phyloP scores from a whole-genome alignment of 2,888 invertebrate genomes.

The Ochropleura leucogaster region DNA sequence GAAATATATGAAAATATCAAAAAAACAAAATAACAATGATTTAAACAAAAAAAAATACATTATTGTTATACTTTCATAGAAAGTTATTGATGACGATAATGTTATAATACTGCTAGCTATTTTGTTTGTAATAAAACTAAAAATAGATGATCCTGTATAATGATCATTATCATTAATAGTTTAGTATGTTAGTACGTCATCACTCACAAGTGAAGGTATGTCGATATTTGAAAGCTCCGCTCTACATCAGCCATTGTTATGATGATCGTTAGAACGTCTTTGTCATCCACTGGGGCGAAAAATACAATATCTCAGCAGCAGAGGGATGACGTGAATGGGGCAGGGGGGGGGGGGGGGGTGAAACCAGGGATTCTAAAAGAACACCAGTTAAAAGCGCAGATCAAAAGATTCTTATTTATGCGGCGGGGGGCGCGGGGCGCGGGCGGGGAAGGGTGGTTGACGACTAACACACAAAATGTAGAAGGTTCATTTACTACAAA shows the following conservation, averaged over 20 bases:
- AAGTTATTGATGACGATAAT: not conserved
- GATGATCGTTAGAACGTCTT: conserved; percentile 58
- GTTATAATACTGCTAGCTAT: not conserved
- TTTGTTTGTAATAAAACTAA: conserved; percentile 10
- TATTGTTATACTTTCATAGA: too few species aligned
- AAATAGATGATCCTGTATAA: not conserved
- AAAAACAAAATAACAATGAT: too few species aligned
- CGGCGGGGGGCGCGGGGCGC: conserved; percentile 1
- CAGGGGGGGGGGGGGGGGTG: not conserved
- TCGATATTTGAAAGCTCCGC: conserved; percentile 44
- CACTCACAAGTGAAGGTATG: conserved; percentile 28
- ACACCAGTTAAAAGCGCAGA: conserved; percentile 67
- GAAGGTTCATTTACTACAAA: conserved; percentile 20
- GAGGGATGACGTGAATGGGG: conserved; percentile 39
- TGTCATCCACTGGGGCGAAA: conserved; percentile 37
- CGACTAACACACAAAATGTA: conserved; percentile 7
- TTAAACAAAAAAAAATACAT: too few species aligned
- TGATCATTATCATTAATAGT: not conserved
- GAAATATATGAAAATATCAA: too few species aligned
- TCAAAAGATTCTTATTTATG: conserved; percentile 67
- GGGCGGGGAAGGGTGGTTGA: too few species aligned
- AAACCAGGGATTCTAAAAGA: conserved; percentile 57
- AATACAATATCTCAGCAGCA: conserved; percentile 55
- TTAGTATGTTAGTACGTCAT: conserved; percentile 14
- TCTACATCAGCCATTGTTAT: conserved; percentile 58